Base-by-base conservation (phyloP, 2,113 vertebrate genomes). In the Cygnus buccinator region DNA sequence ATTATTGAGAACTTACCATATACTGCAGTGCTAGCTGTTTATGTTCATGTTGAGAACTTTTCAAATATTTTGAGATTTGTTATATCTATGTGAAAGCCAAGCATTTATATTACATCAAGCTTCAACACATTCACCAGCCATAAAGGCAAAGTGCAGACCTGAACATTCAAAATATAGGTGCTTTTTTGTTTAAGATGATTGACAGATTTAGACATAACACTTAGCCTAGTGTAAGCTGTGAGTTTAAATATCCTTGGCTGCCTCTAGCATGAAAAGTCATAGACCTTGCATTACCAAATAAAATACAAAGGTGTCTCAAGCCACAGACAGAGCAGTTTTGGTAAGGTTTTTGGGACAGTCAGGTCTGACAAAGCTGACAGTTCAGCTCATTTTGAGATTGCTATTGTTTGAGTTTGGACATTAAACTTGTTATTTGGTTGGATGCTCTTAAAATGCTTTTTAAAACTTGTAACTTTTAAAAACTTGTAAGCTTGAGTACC, bases 221-320 rank as follows among this genome's bases (percentile, higher is more conserved):
- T 75, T 59, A 31, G 2, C 9, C 11, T 31, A 76, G 28, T 43
- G 48, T 29, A 94, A 91, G 37, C 8, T 66, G 12, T 46, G 44
- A 70, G 25, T 87, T 95, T 79, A 85, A 59, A 33, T 67, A 73
- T 85, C 62, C 6, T 29, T 35, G 33, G 37, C 44, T 52, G 46
- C 54, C 41, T 73, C 33, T 48, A 91, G 84, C 59, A 29, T 35
- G 41, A 72, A 28, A 87, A 50, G 75, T 50, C 31, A 28, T 28
- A 80, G n/a, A 73, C 17, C 37, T 79, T 71, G 17, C 14, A 43
- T 26, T 90, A 18, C 23, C 63, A 41, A 74, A 86, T 87, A 26
- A 78, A 87, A 92, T 65, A 90, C 12, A 93, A 75, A 88, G 52
- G 67, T 88, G 43, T 58, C n/a, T 90, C 50, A 50, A 93, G 68